Evolutionary conservation across 2,113 vertebrate species (phyloP).

Genomic region (Proteles cristata): DNA sequence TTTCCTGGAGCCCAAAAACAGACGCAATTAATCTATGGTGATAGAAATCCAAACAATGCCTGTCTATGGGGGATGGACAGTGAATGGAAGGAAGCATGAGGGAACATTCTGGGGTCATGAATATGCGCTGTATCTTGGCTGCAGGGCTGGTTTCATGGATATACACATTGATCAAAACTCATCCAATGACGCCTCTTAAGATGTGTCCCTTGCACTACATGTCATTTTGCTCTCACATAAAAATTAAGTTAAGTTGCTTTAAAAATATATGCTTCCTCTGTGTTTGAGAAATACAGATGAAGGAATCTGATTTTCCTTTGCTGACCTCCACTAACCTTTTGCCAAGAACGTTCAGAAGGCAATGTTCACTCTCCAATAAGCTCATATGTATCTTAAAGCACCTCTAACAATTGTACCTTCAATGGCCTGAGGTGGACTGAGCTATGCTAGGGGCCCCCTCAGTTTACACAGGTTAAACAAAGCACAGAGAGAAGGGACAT

Average conservation of each 20-base stretch:
- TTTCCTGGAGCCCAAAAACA: constrained; percentile 37
- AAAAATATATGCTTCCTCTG: not conserved
- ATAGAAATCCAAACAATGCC: not conserved
- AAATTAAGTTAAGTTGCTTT: constrained; percentile 32
- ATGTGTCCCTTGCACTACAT: not conserved
- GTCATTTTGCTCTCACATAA: constrained; percentile 22
- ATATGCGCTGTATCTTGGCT: not conserved
- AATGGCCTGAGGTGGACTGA: not conserved
- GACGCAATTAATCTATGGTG: not conserved
- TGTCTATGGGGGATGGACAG: not conserved
- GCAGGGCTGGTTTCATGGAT: not conserved
- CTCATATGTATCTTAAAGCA: not conserved
- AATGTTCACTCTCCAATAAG: not conserved
- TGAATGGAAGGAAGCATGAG: not conserved
- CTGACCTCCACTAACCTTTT: not conserved
- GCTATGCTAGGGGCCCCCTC: not conserved
- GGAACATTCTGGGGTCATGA: not conserved
- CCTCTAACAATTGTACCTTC: not conserved
- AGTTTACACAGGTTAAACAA: not conserved
- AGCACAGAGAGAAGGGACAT: not conserved
- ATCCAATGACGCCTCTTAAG: not conserved
- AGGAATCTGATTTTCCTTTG: not conserved
- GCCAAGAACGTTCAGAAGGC: not conserved
- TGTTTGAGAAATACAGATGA: not conserved
- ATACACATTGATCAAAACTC: constrained; percentile 43